Evolutionary conservation across 2,888 invertebrate species (phyloP), one percentile per base, ranked within the genome.

Genomic region (Acleris laterana): DNA sequence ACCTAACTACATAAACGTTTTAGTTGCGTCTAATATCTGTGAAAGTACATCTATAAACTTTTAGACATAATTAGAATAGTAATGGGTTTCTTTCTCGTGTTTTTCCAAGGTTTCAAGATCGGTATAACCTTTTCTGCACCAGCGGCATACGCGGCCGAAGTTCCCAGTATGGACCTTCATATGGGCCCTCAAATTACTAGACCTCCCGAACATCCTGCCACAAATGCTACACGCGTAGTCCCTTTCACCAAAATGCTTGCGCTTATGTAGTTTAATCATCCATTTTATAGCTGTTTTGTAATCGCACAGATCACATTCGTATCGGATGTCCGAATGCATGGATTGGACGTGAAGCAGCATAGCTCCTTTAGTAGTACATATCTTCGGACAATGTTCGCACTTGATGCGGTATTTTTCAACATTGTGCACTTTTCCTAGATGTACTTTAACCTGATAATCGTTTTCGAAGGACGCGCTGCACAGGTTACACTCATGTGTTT

Each of bases 141-240:
- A 74, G 4, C 90, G 70, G 50, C 90, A 90, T 0, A 89, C 88
- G 3, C 87, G 74, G 0, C 90, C 90, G 0, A 79, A 71, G 1
- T 70, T 72, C 0, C 90, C 90, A 0, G 85, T 85, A 62, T 90
- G 90, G 0, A 89, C 83, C 62, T 87, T 89, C 83, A 90, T 87
- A 71, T 90, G 90, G 0, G 83, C 79, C 5, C 89, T 70, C 3
- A 90, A 63, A 63, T 90, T 90, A 51, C 94, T 94, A 7, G 94
- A 93, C 48, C 94, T 89, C 0, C 93, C 89, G 53, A 94, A 93
- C 72, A 84, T 85, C 51, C 85, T 90, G 0, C 90, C 89, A 62
- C 95, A 95, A n/a, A 94, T 83, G 48, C 93, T 93, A 68, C 95
- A 95, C 1, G 83, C 81, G 63, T 94, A 94, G 13, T 88, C 84